Conservation (phyloP, 1,140 invertebrate genomes). For the Lamellibrachia luymesi region DNA sequence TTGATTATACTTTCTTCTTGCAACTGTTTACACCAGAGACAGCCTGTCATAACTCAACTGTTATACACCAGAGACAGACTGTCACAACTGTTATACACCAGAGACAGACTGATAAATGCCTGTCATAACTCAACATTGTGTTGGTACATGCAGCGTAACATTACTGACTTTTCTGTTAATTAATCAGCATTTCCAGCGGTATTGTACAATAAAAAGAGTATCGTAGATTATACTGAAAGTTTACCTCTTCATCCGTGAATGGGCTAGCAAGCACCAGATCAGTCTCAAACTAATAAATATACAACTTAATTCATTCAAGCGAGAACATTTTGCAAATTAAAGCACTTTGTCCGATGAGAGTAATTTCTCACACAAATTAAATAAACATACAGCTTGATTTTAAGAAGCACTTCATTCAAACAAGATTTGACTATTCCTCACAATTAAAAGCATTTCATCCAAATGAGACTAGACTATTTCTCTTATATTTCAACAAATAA, state of each 20-base stretch:
- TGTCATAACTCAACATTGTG: not conserved
- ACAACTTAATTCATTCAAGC: not conserved
- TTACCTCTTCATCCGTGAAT: not conserved
- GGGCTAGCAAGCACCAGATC: not conserved
- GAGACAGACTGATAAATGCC: not conserved
- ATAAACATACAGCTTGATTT: not conserved
- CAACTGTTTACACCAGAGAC: not conserved
- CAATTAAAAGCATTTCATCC: not conserved
- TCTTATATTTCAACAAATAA: not conserved
- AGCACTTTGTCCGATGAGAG: not conserved
- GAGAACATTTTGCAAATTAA: not conserved
- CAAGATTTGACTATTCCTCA: not conserved
- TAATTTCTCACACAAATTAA: not conserved
- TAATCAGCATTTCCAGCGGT: not conserved
- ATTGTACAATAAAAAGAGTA: not conserved
- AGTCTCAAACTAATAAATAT: not conserved
- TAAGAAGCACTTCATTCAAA: not conserved
- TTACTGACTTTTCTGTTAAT: not conserved
- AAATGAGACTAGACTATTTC: not conserved
- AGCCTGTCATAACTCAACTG: no score
- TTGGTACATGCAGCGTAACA: not conserved
- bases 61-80: not conserved
- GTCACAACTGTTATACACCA: not conserved
- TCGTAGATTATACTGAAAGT: not conserved
- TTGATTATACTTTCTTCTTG: not conserved